A percentile compares a stretch with the other conserved stretches of the same genome.
phyloP scores from a whole-genome alignment of 2,888 invertebrate genomes.

The Thysanoteuthis rhombus region DNA sequence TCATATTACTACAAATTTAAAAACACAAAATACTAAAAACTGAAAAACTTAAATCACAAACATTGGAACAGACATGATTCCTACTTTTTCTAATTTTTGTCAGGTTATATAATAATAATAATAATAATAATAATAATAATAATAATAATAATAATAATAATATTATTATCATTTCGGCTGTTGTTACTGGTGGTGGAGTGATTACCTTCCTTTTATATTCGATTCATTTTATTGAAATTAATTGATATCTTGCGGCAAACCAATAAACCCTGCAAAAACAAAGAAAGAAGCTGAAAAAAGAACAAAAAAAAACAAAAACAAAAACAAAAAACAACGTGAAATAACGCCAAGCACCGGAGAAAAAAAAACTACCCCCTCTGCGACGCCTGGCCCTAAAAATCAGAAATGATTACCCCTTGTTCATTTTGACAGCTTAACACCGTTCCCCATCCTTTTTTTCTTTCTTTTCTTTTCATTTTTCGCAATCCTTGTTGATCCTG shows the following conservation, averaged over 20 bases:
- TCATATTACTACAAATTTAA: too few relatives aligned
- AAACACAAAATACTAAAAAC: too few relatives aligned
- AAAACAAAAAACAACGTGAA: not conserved
- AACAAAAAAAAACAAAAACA: not conserved
- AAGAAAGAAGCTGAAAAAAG: not conserved
- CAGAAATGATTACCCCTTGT: not conserved
- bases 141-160: too few relatives aligned
- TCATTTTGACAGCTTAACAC: not conserved
- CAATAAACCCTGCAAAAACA: not conserved
- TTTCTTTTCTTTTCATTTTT: not conserved
- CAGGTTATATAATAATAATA: too few relatives aligned
- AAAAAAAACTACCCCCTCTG: not conserved
- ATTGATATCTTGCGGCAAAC: not conserved
- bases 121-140: too few relatives aligned
- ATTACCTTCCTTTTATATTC: too few relatives aligned
- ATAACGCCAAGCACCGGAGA: not conserved
- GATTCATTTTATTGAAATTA: not conserved
- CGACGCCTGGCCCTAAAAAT: not conserved
- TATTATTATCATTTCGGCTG: too few relatives aligned
- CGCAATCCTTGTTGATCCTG: not conserved
- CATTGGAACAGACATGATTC: too few relatives aligned
- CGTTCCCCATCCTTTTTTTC: not conserved
- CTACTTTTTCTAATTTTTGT: too few relatives aligned
- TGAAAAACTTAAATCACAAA: too few relatives aligned
- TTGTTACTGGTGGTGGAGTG: too few relatives aligned